Evolutionary conservation across 2,797 vertebrate species (phyloP).

Genomic region (Cryptoblepharus egeriae): DNA sequence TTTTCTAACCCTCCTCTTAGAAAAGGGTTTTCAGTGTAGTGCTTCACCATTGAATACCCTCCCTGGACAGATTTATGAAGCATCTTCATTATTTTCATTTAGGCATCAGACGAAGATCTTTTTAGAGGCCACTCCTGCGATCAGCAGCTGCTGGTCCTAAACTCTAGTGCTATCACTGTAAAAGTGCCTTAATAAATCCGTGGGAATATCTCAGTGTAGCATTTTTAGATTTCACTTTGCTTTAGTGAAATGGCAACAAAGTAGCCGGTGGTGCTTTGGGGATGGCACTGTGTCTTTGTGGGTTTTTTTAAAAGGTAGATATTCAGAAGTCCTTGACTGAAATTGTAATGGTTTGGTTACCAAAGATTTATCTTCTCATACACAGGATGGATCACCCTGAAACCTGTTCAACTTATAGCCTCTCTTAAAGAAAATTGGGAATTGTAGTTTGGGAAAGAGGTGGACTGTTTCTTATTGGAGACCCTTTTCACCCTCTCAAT

Average conservation of each 20-base stretch:
- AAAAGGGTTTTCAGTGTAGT: slow-evolving; percentile 19
- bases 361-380: background rate
- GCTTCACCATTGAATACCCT: slow-evolving; percentile 1
- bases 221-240: background rate
- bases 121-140: background rate
- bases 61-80: background rate
- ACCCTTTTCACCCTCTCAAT: background rate
- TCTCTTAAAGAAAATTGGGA: background rate
- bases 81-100: background rate
- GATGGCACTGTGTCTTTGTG: background rate
- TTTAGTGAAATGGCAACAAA: background rate
- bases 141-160: no score
- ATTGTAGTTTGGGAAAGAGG: background rate
- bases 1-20: slow-evolving; percentile 5
- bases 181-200: background rate
- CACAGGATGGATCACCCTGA: background rate
- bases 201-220: background rate
- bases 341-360: background rate
- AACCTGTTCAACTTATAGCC: background rate
- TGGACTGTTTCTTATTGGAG: background rate
- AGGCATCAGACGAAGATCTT: background rate
- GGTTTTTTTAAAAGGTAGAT: no score
- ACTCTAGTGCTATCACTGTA: no score
- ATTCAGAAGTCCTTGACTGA: background rate
- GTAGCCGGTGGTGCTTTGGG: background rate